Percentiles rank a stretch among this genome's conserved stretches.
phyloP scores from a whole-genome alignment of 2,797 vertebrate species.

The Florisuga fusca region DNA sequence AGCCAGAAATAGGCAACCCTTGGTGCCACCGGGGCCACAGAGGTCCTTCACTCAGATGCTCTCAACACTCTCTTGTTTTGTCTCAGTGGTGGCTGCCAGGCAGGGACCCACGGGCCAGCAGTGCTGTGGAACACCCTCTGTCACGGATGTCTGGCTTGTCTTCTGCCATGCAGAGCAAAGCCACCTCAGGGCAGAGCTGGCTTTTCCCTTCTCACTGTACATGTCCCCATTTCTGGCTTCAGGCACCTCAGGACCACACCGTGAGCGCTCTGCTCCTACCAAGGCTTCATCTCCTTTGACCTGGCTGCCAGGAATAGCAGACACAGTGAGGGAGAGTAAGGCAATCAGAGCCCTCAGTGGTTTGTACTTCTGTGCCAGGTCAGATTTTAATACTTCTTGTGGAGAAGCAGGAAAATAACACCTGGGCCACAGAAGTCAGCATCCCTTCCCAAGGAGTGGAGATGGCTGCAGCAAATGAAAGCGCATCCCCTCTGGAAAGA shows the following conservation, averaged over 20 bases:
- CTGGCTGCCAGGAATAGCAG: background rate
- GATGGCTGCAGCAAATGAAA: background rate
- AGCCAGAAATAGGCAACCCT: constrained; percentile 53
- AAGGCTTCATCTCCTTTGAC: background rate
- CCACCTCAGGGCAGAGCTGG: background rate
- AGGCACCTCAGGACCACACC: background rate
- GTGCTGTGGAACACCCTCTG: background rate
- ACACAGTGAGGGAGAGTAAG: accelerated
- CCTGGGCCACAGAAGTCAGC: background rate
- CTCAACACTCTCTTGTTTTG: background rate
- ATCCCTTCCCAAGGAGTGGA: background rate
- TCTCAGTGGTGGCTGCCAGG: background rate
- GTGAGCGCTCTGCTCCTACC: background rate
- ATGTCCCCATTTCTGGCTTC: background rate
- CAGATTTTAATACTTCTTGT: background rate
- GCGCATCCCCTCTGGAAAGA: background rate
- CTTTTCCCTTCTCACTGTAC: background rate
- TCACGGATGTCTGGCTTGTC: background rate
- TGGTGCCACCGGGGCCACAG: background rate
- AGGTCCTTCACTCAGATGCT: constrained; percentile 20
- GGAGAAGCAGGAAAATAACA: background rate
- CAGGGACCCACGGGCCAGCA: background rate
- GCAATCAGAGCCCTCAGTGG: background rate
- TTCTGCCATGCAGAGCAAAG: background rate
- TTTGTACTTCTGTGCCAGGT: background rate